Evolutionary conservation across 2,888 invertebrate species (phyloP).

Genomic region (Leucophora obtusa): DNA sequence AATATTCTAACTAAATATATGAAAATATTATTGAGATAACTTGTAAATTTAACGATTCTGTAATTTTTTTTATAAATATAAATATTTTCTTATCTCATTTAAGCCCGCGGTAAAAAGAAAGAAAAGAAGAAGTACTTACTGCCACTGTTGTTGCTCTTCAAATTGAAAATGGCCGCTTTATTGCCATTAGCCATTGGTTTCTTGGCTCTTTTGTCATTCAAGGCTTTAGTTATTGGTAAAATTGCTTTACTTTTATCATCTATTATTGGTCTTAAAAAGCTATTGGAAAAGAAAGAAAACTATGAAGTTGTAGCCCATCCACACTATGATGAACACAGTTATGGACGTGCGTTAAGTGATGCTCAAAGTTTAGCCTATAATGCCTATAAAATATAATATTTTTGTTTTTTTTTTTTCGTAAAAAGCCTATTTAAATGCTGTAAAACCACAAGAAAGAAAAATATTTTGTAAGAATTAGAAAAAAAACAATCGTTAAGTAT

Average conservation of each 20-base stretch:
- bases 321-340: slow-evolving; percentile 81
- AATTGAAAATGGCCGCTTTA: slow-evolving; percentile 88
- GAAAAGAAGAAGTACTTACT: slow-evolving; percentile 88
- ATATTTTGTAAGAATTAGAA: background rate
- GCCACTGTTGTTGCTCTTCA: slow-evolving; percentile 87
- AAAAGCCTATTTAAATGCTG: slow-evolving; percentile 20
- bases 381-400: slow-evolving; percentile 78
- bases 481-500: slow-evolving; percentile 17
- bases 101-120: slow-evolving; percentile 89
- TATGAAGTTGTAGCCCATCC: slow-evolving; percentile 87
- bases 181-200: slow-evolving; percentile 88
- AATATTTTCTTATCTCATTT: slow-evolving; percentile 63
- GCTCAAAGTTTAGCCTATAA: slow-evolving; percentile 86
- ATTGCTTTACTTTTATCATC: slow-evolving; percentile 88
- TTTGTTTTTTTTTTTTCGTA: slow-evolving; percentile 35
- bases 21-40: too few species aligned
- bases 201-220: slow-evolving; percentile 89
- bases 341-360: slow-evolving; percentile 84
- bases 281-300: slow-evolving; percentile 85
- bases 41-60: too few species aligned
- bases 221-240: slow-evolving; percentile 91
- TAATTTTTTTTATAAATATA: too few species aligned
- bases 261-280: slow-evolving; percentile 86
- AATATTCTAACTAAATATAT: too few species aligned
- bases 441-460: slow-evolving; percentile 16